Evolutionary conservation across 2,797 vertebrate genomes (phyloP).

Genomic region (Passerculus sandwichensis): DNA sequence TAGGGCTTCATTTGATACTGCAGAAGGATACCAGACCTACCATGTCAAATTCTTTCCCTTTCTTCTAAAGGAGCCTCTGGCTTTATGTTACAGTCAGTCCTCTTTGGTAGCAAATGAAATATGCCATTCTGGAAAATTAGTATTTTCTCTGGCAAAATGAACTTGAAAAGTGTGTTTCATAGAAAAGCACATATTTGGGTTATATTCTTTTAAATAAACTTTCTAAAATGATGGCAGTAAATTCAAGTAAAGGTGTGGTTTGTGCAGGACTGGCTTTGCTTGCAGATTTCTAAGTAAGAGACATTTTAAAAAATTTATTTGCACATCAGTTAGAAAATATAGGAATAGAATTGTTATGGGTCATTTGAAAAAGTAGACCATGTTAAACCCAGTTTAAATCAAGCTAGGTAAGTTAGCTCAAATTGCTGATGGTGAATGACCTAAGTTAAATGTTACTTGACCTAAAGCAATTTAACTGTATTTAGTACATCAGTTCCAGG

Average conservation of each 20-base stretch:
- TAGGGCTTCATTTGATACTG: constrained; percentile 64
- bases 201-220: constrained; percentile 54
- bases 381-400: not conserved
- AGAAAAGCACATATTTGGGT: constrained; percentile 49
- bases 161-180: not conserved
- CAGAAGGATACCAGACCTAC: constrained; percentile 66
- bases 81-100: constrained; percentile 57
- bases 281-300: not conserved
- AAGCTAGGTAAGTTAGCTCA: not conserved
- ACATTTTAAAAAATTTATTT: not conserved
- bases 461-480: not conserved
- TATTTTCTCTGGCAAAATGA: constrained; percentile 64
- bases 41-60: constrained; percentile 69
- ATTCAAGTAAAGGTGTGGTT: constrained; percentile 50
- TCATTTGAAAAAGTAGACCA: not conserved
- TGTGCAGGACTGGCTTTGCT: constrained; percentile 3
- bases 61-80: constrained; percentile 52
- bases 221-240: constrained; percentile 46
- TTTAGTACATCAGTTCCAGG: not conserved
- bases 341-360: not conserved
- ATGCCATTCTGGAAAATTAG: constrained; percentile 58
- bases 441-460: not conserved
- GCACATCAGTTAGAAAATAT: not conserved
- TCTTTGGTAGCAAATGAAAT: constrained; percentile 69
- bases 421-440: not conserved